Conservation (phyloP, 2,113 vertebrate genomes). For the Aspidoscelis tigris region DNA sequence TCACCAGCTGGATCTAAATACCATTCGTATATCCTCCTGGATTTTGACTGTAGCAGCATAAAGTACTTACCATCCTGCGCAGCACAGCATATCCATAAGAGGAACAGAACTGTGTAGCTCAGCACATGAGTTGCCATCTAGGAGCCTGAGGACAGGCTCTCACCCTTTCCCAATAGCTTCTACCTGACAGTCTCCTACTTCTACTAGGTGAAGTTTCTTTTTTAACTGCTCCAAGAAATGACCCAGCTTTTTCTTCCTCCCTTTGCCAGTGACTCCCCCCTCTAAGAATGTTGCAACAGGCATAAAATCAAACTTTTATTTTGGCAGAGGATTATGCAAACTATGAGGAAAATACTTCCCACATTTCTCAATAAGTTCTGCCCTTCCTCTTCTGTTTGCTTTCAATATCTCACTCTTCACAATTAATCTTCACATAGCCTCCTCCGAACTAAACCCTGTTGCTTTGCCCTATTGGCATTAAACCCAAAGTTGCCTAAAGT, state of each 20-base stretch:
- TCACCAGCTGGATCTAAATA: background rate
- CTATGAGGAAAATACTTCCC: constrained; percentile 21
- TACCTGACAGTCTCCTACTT: background rate
- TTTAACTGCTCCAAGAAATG: constrained; percentile 42
- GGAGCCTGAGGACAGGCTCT: constrained; percentile 15
- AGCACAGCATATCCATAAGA: constrained; percentile 53
- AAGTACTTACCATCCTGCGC: constrained; percentile 63
- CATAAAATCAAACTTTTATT: constrained; percentile 38
- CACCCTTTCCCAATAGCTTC: background rate
- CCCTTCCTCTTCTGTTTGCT: constrained; percentile 28
- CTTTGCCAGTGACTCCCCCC: constrained; percentile 63
- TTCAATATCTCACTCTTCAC: background rate
- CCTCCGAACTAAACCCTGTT: background rate
- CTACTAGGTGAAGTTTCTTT: constrained; percentile 27
- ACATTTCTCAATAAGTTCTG: constrained; percentile 25
- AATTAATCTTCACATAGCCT: background rate
- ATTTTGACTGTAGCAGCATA: background rate
- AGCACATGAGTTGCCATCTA: constrained; percentile 43
- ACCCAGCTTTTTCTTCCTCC: constrained; percentile 59
- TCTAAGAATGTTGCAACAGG: constrained; percentile 68
- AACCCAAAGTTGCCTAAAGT: constrained; percentile 7
- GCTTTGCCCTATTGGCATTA: background rate
- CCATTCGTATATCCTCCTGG: background rate
- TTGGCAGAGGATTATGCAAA: constrained; percentile 41
- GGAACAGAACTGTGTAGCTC: constrained; percentile 46